These are phyloP conservation scores for Hyla sarda DNA, from an alignment of 2,113 vertebrate genomes.

Conservation along the genomic window DNA sequence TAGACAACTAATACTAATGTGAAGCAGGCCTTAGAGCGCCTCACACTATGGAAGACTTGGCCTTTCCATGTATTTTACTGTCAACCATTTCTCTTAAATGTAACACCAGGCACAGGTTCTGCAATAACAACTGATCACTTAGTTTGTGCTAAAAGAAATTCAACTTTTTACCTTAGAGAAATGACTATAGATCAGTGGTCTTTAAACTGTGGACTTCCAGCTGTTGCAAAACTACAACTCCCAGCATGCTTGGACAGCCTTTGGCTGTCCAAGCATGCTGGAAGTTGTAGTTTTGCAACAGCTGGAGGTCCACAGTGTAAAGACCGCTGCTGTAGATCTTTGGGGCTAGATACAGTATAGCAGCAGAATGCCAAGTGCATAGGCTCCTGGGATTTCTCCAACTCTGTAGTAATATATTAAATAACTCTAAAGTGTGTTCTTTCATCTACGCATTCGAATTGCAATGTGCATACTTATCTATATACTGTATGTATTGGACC, in stretches of 20 bases:
- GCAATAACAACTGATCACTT: too few relatives aligned
- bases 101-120: too few relatives aligned
- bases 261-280: too few relatives aligned
- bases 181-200: background rate
- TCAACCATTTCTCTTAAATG: too few relatives aligned
- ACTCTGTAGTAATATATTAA: background rate
- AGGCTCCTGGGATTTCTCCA: background rate
- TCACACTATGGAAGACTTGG: background rate
- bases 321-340: background rate
- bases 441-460: background rate
- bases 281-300: too few relatives aligned
- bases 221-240: too few relatives aligned
- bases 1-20: too few relatives aligned
- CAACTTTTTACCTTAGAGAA: background rate
- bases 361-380: background rate
- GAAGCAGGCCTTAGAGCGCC: too few relatives aligned
- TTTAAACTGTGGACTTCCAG: too few relatives aligned
- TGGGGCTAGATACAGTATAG: background rate
- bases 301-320: too few relatives aligned
- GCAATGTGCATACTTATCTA: background rate
- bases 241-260: too few relatives aligned
- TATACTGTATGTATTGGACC: slow-evolving; percentile 36
- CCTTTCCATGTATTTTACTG: too few relatives aligned
- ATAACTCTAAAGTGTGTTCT: background rate
- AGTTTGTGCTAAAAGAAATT: background rate